These are phyloP conservation scores for Cynopterus sphinx DNA, from an alignment of 2,797 vertebrate genomes.

Conservation along the genomic window DNA sequence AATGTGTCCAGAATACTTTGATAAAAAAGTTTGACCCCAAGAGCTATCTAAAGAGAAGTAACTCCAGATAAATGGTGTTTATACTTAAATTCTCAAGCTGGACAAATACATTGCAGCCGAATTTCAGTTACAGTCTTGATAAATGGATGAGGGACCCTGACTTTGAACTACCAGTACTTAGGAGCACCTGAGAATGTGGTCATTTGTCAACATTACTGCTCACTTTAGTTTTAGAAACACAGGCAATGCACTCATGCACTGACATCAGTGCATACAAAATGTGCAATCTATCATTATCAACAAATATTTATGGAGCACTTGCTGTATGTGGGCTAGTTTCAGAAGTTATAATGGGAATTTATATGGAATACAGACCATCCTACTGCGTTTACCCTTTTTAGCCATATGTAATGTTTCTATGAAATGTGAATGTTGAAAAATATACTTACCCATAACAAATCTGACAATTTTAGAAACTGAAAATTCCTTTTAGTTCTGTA, in stretches of 20 bases:
- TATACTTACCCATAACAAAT: background rate
- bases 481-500: background rate
- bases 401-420: background rate
- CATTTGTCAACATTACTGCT: slow-evolving; percentile 68
- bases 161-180: slow-evolving; percentile 66
- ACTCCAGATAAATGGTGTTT: slow-evolving; percentile 46
- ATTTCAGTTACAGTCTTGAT: slow-evolving; percentile 60
- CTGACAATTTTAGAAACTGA: slow-evolving; percentile 25
- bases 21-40: background rate
- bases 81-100: slow-evolving; percentile 53
- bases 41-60: slow-evolving; percentile 37
- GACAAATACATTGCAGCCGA: slow-evolving; percentile 42
- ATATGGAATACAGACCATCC: background rate
- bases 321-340: background rate
- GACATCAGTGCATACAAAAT: slow-evolving; percentile 61
- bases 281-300: slow-evolving; percentile 53
- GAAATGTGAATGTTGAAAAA: background rate
- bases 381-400: slow-evolving; percentile 12
- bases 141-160: slow-evolving; percentile 48
- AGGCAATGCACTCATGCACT: slow-evolving; percentile 37
- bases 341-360: slow-evolving; percentile 40
- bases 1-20: background rate
- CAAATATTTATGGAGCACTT: slow-evolving; percentile 37
- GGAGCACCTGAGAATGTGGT: slow-evolving; percentile 55
- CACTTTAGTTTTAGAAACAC: slow-evolving; percentile 64